These are phyloP conservation scores for Anoncus sp. DNA, from an alignment of 2,888 invertebrate genomes.

Conservation along the genomic window DNA sequence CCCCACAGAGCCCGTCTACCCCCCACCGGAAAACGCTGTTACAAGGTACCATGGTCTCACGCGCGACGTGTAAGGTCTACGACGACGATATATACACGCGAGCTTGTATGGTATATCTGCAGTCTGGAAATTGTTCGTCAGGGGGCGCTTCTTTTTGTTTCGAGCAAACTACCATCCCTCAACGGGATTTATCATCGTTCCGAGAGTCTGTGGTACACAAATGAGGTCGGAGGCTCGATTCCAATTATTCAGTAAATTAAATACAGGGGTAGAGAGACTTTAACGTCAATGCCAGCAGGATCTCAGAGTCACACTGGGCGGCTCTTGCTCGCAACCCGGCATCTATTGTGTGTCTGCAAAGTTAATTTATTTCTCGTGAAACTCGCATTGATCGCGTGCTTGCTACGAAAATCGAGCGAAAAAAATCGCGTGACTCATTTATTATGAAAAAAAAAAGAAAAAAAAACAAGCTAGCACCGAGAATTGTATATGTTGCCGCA, in stretches of 20 bases:
- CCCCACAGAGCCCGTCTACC: conserved; percentile 58
- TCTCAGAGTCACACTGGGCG: neutral
- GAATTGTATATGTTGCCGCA: no score
- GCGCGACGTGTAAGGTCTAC: conserved; percentile 52
- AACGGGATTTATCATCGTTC: conserved; percentile 48
- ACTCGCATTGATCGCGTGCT: neutral
- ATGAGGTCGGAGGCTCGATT: conserved; percentile 81
- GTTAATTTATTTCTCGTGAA: conserved; percentile 5
- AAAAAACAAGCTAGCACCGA: no score
- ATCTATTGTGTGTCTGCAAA: neutral
- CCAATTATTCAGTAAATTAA: conserved; percentile 83
- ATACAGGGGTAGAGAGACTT: conserved; percentile 71
- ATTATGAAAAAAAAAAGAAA: no score
- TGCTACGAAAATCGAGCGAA: neutral
- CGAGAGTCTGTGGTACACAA: conserved; percentile 75
- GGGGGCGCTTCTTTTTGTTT: conserved; percentile 66
- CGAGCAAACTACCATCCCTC: conserved; percentile 2
- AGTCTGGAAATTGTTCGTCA: conserved; percentile 72
- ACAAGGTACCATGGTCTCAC: conserved; percentile 17
- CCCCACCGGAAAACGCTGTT: conserved; percentile 25
- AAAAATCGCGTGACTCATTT: no score
- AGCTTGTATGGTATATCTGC: conserved; percentile 58
- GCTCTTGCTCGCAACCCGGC: no score
- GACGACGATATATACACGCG: conserved; percentile 5
- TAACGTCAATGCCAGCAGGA: conserved; percentile 31